These are phyloP conservation scores for Nixonia krombeini DNA, from an alignment of 1,140 invertebrate genomes.

Conservation along the genomic window DNA sequence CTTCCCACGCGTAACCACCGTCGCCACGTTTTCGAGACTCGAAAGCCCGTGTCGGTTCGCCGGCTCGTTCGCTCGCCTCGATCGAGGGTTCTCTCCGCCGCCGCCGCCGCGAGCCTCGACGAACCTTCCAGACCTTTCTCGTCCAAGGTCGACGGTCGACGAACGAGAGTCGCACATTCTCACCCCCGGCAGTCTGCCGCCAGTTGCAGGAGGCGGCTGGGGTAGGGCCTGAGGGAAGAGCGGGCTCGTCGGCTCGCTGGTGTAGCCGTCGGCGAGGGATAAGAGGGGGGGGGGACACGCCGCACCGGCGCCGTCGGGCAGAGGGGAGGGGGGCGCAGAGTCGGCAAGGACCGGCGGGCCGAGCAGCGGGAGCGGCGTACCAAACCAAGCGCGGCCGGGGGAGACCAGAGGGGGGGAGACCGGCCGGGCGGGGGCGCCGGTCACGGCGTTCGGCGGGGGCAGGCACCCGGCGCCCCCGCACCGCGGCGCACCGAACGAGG, in stretches of 20 bases:
- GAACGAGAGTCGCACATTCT: conserved; percentile 40
- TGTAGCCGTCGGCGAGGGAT: no score
- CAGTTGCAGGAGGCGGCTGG: conserved; percentile 15
- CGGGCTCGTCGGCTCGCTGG: no score
- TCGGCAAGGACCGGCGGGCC: no score
- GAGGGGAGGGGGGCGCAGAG: conserved; percentile 1
- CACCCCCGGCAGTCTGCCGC: conserved; percentile 38
- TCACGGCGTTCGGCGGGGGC: no score
- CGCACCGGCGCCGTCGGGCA: conserved; percentile 6
- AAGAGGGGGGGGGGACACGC: conserved; percentile 10
- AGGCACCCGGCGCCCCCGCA: conserved; percentile 29
- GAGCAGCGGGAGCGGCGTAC: no score
- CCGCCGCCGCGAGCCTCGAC: conserved; percentile 15
- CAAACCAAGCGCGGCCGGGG: no score
- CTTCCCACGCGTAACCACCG: no score
- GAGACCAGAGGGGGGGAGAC: no score
- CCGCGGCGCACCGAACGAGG: conserved; percentile 56
- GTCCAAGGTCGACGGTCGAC: conserved; percentile 57
- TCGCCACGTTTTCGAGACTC: no score
- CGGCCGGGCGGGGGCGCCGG: no score
- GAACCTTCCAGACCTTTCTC: conserved; percentile 46
- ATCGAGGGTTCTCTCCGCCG: conserved; percentile 10
- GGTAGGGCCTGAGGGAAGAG: conserved; percentile 13
- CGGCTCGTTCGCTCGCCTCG: conserved; percentile 6
- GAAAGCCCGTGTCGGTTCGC: background rate